Conservation (phyloP, 2,113 vertebrate genomes). For the Phalacrocorax carbo region DNA sequence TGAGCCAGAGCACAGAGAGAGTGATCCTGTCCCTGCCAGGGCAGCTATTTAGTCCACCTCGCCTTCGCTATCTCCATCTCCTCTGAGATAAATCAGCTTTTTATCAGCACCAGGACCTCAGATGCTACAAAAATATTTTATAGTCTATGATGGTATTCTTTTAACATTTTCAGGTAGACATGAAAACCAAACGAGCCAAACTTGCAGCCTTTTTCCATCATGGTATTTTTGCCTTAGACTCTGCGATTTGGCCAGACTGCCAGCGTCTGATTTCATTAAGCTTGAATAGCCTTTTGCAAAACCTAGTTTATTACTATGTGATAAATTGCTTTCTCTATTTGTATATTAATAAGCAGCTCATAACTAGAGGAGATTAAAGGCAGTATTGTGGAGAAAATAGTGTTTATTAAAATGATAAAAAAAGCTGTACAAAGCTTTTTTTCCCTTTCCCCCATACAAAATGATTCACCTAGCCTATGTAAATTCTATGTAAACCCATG, state of each 20-base stretch:
- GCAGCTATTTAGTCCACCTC: neutral
- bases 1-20: neutral
- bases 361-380: neutral
- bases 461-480: neutral
- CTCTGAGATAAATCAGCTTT: neutral
- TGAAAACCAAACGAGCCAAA: neutral
- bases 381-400: neutral
- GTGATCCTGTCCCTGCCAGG: neutral
- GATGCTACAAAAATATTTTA: neutral
- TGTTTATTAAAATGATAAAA: neutral
- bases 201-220: neutral
- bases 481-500: neutral
- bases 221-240: neutral
- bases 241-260: neutral
- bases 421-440: neutral
- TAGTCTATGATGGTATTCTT: neutral
- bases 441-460: neutral
- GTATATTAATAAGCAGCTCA: neutral
- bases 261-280: neutral
- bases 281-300: conserved; percentile 1
- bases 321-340: neutral
- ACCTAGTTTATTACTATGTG: neutral
- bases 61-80: neutral
- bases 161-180: neutral
- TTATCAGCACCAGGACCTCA: neutral